Percentiles rank a stretch among this genome's conserved stretches.
Evolutionary conservation across 2,888 invertebrate species (phyloP).

Genomic region (Taphrorychus bicolor): DNA sequence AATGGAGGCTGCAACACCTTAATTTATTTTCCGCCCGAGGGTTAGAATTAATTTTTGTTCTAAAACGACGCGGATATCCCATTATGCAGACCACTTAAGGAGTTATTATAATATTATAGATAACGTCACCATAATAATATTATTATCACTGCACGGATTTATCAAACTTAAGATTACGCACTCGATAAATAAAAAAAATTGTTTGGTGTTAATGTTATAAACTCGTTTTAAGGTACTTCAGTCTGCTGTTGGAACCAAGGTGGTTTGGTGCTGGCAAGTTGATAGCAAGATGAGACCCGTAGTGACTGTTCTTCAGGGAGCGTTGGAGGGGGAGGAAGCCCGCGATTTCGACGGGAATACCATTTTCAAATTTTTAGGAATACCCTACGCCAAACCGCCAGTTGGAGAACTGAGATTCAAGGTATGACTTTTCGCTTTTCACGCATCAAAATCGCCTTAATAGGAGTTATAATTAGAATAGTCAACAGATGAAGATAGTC

Average conservation of each 20-base stretch:
- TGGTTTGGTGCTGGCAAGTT: background rate
- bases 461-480: too few species aligned
- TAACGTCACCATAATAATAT: too few species aligned
- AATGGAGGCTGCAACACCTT: background rate
- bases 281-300: background rate
- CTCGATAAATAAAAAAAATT: too few species aligned
- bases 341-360: constrained; percentile 24
- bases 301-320: constrained; percentile 32
- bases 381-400: constrained; percentile 42
- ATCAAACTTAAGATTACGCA: too few species aligned
- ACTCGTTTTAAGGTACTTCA: background rate
- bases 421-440: constrained; percentile 23
- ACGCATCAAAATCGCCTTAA: too few species aligned
- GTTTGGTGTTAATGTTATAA: too few species aligned
- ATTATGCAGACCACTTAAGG: too few species aligned
- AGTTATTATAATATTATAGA: too few species aligned
- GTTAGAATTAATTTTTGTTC: background rate
- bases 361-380: constrained; percentile 36
- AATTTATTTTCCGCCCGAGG: background rate
- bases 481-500: too few species aligned
- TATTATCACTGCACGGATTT: too few species aligned
- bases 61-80: too few species aligned
- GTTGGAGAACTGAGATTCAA: constrained; percentile 39
- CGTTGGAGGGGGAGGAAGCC: constrained; percentile 16
- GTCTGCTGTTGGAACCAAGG: background rate